Percentiles rank a stretch among this genome's conserved stretches.
phyloP scores from a whole-genome alignment of 2,797 vertebrate genomes.

The Rousettus madagascariensis region DNA sequence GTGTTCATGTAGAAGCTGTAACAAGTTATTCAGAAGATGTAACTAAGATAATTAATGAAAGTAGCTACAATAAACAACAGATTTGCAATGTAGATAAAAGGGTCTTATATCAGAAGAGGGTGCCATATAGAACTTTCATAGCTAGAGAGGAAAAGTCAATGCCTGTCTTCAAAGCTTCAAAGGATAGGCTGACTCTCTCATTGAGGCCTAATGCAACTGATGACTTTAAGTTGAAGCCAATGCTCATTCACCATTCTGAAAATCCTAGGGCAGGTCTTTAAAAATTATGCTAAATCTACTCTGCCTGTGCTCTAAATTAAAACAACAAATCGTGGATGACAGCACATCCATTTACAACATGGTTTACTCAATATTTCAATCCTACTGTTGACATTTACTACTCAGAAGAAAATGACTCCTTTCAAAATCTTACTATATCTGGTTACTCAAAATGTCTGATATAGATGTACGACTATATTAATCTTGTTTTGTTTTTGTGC shows the following conservation, averaged over 20 bases:
- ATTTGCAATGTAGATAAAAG: not conserved
- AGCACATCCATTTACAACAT: not conserved
- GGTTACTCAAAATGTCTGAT: not conserved
- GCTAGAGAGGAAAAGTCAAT: not conserved
- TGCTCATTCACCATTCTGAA: not conserved
- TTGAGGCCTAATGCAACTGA: not conserved
- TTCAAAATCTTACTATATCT: not conserved
- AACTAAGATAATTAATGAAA: not conserved
- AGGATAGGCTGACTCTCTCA: not conserved
- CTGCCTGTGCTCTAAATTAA: not conserved
- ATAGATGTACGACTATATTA: not conserved
- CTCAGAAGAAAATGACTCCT: not conserved
- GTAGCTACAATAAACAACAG: not conserved
- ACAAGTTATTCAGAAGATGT: not conserved
- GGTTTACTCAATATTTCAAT: not conserved
- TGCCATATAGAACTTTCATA: not conserved
- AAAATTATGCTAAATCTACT: not conserved
- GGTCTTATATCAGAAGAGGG: not conserved
- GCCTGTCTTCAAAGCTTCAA: not conserved
- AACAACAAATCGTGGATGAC: not conserved
- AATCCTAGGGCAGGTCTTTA: not conserved
- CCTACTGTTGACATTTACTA: not conserved
- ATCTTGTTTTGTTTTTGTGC: not conserved
- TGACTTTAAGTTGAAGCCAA: not conserved
- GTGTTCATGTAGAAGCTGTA: not conserved